Base-by-base conservation (phyloP, 2,888 invertebrate species). In the Callimorpha dominula region DNA sequence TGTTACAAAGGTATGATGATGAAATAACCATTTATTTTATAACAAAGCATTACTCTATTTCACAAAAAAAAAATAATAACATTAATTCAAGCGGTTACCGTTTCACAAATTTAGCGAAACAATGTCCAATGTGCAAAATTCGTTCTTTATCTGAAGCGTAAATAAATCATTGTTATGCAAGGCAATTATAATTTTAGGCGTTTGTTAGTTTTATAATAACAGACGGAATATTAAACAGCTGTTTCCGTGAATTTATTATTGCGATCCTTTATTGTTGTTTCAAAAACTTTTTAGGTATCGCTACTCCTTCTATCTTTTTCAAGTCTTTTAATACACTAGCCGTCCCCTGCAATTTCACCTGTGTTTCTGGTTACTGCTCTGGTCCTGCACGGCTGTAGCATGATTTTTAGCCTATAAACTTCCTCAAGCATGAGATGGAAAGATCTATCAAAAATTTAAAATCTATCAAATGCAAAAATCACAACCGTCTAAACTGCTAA, bases 161-260 rank as follows among this genome's bases (percentile, higher is more conserved):
- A 43, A 42, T 67, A 54, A 67, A 54, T 67, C 14, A n/a, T 54
- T 54, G n/a, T 67, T 52, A 54, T 67, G 67, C 52, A 67, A 67
- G 67, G n/a, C 49, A 66, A 49, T 49, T 31, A 50, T 66, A 49
- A 43, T 31, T 50, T 20, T 66, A 50, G 15, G 31, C 50, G 54
- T 54, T 67, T 40, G 60, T 60, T 60, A 60, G 43, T 60, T 20
- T 46, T 60, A 31, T 31, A 68, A 57, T 14, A 68, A 54, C 40
- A 40, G 20, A 54, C 17, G 31, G 40, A 49, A 66, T 31, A 66
- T 17, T 64, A 64, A 64, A 64, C 42, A 64, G 31, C 49, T 66
- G 50, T 50, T 49, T 66, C 66, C 40, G 14, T 52, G 50, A 66
- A 66, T 66, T n/a, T 50, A 50, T 66, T 65, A 14, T n/a, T 9